Evolutionary conservation across 2,888 invertebrate genomes (phyloP).

Genomic region (Apotomis betuletana): DNA sequence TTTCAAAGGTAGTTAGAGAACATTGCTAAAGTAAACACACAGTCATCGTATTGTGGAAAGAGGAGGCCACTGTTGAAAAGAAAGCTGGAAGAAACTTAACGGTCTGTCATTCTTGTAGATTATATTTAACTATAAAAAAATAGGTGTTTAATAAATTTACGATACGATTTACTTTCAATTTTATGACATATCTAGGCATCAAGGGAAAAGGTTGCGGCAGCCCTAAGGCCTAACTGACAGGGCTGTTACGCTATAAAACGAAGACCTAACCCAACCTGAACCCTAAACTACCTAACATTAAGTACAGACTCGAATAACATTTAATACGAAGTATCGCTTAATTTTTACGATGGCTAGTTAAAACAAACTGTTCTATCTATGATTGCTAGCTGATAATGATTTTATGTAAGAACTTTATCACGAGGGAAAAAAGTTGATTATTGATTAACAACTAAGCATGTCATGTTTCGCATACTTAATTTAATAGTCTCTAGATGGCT

Average conservation of each 20-base stretch:
- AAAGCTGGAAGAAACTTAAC: too few relatives aligned
- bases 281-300: neutral
- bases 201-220: conserved; percentile 24
- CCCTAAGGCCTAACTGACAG: conserved; percentile 28
- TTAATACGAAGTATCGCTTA: conserved; percentile 30
- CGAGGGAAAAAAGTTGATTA: conserved; percentile 1
- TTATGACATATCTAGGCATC: conserved; percentile 20
- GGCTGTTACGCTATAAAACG: conserved; percentile 9
- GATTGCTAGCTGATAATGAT: conserved; percentile 29
- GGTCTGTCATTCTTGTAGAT: too few relatives aligned
- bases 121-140: too few relatives aligned
- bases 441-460: conserved; percentile 16
- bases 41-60: too few relatives aligned
- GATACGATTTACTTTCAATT: conserved; percentile 6
- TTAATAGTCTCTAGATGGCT: conserved; percentile 28
- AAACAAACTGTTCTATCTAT: conserved; percentile 42
- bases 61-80: too few relatives aligned
- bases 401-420: conserved; percentile 27
- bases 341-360: conserved; percentile 41
- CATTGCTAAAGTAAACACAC: too few relatives aligned
- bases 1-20: too few relatives aligned
- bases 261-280: neutral
- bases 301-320: conserved; percentile 4
- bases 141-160: neutral
- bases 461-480: conserved; percentile 39